phyloP scores from a whole-genome alignment of 2,113 vertebrate genomes.

The Diphyllodes magnificus region DNA sequence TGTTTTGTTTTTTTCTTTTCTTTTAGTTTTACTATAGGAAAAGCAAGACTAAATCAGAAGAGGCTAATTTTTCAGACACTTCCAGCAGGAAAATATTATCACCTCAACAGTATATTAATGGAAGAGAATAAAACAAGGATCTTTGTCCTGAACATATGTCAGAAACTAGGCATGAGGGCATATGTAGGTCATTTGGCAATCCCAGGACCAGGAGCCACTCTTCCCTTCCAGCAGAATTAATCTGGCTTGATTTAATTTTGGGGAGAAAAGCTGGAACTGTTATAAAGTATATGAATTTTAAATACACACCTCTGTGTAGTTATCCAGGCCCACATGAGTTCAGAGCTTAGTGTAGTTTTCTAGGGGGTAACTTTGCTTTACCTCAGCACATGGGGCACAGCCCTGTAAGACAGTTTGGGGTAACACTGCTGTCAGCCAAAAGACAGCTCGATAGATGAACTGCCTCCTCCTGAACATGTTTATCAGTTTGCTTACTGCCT shows the following conservation, averaged over 20 bases:
- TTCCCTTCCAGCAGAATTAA: neutral
- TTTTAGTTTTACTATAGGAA: neutral
- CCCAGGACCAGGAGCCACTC: neutral
- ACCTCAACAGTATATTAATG: neutral
- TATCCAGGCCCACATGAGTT: neutral
- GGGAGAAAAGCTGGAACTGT: rapidly evolving
- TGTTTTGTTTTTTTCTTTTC: neutral
- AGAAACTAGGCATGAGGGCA: neutral
- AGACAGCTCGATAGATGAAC: too few relatives aligned
- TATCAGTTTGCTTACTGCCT: neutral
- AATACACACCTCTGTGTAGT: neutral
- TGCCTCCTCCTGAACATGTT: neutral
- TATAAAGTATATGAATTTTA: neutral
- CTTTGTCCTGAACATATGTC: neutral
- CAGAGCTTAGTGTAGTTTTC: neutral
- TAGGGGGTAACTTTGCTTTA: neutral
- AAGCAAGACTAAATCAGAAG: neutral
- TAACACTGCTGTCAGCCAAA: neutral
- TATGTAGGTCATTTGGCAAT: neutral
- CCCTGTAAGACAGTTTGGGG: neutral
- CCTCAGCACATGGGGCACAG: neutral
- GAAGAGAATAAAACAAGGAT: neutral
- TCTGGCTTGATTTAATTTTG: neutral
- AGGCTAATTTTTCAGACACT: neutral
- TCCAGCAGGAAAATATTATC: neutral